phyloP scores from a whole-genome alignment of 2,888 invertebrate genomes.

The Coenonympha arcania region DNA sequence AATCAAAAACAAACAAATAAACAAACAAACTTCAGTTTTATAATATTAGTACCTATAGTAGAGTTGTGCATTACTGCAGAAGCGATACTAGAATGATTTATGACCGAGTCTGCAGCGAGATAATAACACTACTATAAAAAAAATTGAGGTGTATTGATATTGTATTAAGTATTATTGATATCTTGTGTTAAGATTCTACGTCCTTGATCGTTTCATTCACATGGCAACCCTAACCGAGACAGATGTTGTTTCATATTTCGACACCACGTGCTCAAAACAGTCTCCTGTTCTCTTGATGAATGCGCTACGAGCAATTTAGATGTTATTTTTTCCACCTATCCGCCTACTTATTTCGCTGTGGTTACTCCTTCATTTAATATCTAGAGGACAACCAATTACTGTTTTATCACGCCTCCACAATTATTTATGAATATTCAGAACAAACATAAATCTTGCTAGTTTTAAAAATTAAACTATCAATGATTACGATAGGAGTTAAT shows the following conservation, averaged over 20 bases:
- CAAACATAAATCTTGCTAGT: not conserved
- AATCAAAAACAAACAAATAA: too few relatives aligned
- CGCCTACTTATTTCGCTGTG: slow-evolving; percentile 8
- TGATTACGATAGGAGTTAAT: not conserved
- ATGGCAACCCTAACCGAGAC: not conserved
- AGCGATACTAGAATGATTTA: too few relatives aligned
- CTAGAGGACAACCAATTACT: not conserved
- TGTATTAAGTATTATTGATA: too few relatives aligned
- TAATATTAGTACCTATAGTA: too few relatives aligned
- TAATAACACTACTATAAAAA: too few relatives aligned
- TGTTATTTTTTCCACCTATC: slow-evolving; percentile 4
- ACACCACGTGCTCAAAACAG: slow-evolving; percentile 6
- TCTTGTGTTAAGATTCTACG: not conserved
- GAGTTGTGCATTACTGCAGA: too few relatives aligned
- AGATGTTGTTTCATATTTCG: slow-evolving; percentile 10
- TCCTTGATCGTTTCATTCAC: not conserved
- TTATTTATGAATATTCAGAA: not conserved
- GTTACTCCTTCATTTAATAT: not conserved
- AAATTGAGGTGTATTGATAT: too few relatives aligned
- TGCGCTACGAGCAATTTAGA: slow-evolving; percentile 4
- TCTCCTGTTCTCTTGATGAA: slow-evolving; percentile 4
- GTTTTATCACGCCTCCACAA: not conserved
- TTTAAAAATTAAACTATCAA: not conserved
- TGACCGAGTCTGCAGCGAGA: too few relatives aligned
- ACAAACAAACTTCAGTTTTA: too few relatives aligned